A percentile compares a stretch with the other conserved stretches of the same genome.
Evolutionary conservation across 1,140 invertebrate species (phyloP).

Genomic region (Lepidurus apus): DNA sequence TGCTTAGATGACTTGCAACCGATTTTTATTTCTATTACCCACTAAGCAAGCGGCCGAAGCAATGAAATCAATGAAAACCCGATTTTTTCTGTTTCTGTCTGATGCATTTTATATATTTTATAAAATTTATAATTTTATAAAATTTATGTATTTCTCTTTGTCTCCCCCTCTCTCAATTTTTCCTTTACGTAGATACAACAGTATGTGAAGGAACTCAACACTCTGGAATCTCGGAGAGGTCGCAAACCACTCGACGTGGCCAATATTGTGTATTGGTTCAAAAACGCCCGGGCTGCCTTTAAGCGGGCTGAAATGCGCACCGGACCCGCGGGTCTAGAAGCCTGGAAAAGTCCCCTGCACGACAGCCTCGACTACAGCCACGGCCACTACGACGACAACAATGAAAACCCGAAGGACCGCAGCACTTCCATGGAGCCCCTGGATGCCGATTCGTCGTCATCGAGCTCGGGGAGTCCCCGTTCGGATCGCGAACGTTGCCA

Average conservation of each 20-base stretch:
- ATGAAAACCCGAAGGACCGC: slow-evolving; percentile 29
- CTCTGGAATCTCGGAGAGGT: slow-evolving; percentile 80
- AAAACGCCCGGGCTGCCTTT: slow-evolving; percentile 92
- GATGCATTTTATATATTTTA: background rate
- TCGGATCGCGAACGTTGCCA: background rate
- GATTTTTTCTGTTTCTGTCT: too few relatives aligned
- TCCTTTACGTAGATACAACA: slow-evolving; percentile 71
- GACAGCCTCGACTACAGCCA: slow-evolving; percentile 35
- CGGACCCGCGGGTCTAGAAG: slow-evolving; percentile 35
- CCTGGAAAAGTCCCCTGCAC: slow-evolving; percentile 34
- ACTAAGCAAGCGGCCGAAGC: too few relatives aligned
- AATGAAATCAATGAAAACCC: too few relatives aligned
- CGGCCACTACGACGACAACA: slow-evolving; percentile 36
- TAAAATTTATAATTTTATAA: background rate
- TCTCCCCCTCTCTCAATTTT: slow-evolving; percentile 27
- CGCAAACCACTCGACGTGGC: slow-evolving; percentile 91
- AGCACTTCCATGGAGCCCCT: slow-evolving; percentile 30
- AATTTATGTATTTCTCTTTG: background rate
- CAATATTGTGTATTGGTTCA: slow-evolving; percentile 99
- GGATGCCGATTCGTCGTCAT: background rate
- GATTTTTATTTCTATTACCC: too few relatives aligned
- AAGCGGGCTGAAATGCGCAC: slow-evolving; percentile 56
- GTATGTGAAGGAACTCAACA: slow-evolving; percentile 88
- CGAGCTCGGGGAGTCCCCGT: background rate
- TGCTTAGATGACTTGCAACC: background rate